These are phyloP conservation scores for Bedellia somnulentella DNA, from an alignment of 2,888 invertebrate species.

Conservation along the genomic window DNA sequence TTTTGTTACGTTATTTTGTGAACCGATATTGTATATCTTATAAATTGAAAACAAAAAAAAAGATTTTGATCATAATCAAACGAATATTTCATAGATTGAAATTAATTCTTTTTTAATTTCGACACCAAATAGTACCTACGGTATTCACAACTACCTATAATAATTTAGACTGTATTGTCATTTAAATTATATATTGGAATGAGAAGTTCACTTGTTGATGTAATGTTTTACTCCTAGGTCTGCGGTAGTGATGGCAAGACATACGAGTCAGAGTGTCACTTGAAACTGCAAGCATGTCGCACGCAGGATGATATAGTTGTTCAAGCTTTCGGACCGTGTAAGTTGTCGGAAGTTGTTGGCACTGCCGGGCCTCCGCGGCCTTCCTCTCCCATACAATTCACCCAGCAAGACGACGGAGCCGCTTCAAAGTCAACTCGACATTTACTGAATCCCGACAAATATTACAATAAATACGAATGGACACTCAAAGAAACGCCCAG, in stretches of 20 bases:
- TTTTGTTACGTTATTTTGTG: too few relatives aligned
- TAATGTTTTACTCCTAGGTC: too few relatives aligned
- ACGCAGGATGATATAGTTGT: conserved; percentile 78
- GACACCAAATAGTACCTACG: too few relatives aligned
- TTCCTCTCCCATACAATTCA: conserved; percentile 78
- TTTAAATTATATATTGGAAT: too few relatives aligned
- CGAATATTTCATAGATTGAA: too few relatives aligned
- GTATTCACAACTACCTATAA: too few relatives aligned
- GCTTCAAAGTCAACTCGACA: conserved; percentile 83
- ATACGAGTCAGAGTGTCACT: conserved; percentile 81
- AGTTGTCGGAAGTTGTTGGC: conserved; percentile 68
- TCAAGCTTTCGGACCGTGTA: conserved; percentile 75
- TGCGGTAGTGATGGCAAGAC: conserved; percentile 81
- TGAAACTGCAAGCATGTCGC: conserved; percentile 80
- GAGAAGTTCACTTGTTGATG: too few relatives aligned
- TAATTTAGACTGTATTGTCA: too few relatives aligned
- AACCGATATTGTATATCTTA: too few relatives aligned
- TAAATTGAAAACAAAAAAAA: too few relatives aligned
- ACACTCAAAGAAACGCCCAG: conserved; percentile 55
- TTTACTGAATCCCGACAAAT: conserved; percentile 70
- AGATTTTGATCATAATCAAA: too few relatives aligned
- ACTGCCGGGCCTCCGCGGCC: conserved; percentile 76
- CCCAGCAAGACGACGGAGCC: conserved; percentile 75
- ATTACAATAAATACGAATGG: conserved; percentile 64
- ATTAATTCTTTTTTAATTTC: too few relatives aligned